Conservation (phyloP, 2,113 vertebrate genomes). For the Shinisaurus crocodilurus region DNA sequence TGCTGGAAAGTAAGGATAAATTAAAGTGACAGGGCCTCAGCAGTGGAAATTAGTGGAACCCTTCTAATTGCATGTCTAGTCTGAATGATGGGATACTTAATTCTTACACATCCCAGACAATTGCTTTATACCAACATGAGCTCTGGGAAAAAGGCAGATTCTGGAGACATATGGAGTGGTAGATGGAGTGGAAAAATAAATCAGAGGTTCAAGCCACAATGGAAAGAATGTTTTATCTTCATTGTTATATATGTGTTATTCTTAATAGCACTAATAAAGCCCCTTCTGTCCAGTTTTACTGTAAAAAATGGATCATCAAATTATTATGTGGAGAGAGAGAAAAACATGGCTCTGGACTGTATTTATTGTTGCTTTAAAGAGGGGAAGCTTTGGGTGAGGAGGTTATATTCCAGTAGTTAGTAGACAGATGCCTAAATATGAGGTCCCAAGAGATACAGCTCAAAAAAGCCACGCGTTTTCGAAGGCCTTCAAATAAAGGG, state of each 20-base stretch:
- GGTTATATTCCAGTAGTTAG: conserved; percentile 66
- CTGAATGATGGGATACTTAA: conserved; percentile 98
- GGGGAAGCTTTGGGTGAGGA: conserved; percentile 59
- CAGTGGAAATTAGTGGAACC: conserved; percentile 90
- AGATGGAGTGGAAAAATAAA: conserved; percentile 89
- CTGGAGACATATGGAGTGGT: conserved; percentile 91
- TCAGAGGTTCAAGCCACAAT: conserved; percentile 78
- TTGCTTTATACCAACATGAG: conserved; percentile 92
- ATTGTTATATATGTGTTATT: conserved; percentile 77
- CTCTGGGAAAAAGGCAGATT: conserved; percentile 88
- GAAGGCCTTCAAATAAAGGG: conserved; percentile 81
- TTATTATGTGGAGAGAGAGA: conserved; percentile 56
- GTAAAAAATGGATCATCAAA: conserved; percentile 72
- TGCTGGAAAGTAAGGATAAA: conserved; percentile 84
- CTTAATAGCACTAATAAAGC: conserved; percentile 69
- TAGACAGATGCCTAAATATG: conserved; percentile 68
- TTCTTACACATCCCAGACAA: conserved; percentile 96
- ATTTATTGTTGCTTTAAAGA: conserved; percentile 62
- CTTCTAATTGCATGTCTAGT: conserved; percentile 95
- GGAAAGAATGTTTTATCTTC: conserved; percentile 75
- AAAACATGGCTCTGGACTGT: conserved; percentile 50
- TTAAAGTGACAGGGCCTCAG: conserved; percentile 91
- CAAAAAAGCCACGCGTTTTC: conserved; percentile 64
- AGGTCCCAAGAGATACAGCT: conserved; percentile 68
- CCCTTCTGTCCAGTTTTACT: conserved; percentile 58